Percentiles rank a stretch among this genome's conserved stretches.
These are phyloP conservation scores for Tigriopus japonicus DNA, from an alignment of 1,140 invertebrate genomes.

Conservation along the genomic window DNA sequence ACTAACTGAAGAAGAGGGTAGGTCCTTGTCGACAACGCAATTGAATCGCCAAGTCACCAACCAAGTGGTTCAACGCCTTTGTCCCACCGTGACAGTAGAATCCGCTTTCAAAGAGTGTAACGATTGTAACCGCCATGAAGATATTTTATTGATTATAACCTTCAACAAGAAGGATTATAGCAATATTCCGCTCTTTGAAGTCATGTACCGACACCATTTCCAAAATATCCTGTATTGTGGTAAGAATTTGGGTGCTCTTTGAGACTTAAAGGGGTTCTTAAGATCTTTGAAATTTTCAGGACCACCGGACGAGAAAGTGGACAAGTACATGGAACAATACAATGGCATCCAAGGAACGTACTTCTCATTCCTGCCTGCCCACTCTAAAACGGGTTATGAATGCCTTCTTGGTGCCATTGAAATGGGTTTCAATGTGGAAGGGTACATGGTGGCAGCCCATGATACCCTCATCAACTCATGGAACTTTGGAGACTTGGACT, in stretches of 20 bases:
- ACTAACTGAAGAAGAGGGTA: background rate
- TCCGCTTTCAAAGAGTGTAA: background rate
- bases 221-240: conserved; percentile 25
- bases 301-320: conserved; percentile 21
- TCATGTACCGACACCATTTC: conserved; percentile 22
- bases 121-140: background rate
- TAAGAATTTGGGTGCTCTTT: no score
- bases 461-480: conserved; percentile 21
- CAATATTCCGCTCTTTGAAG: conserved; percentile 23
- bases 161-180: conserved; percentile 24
- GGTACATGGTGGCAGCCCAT: conserved; percentile 22
- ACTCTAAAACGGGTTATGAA: conserved; percentile 22
- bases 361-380: conserved; percentile 23
- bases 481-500: conserved; percentile 20
- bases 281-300: conserved; percentile 6
- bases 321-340: conserved; percentile 21
- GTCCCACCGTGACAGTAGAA: background rate
- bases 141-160: conserved; percentile 22
- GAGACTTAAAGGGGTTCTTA: no score
- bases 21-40: background rate
- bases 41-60: background rate
- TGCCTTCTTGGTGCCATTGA: conserved; percentile 24
- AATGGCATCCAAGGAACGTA: conserved; percentile 20
- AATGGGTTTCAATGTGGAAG: conserved; percentile 25
- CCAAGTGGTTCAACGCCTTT: background rate